Base-by-base conservation (phyloP, 2,888 invertebrate genomes). In the Achlya flavicornis region DNA sequence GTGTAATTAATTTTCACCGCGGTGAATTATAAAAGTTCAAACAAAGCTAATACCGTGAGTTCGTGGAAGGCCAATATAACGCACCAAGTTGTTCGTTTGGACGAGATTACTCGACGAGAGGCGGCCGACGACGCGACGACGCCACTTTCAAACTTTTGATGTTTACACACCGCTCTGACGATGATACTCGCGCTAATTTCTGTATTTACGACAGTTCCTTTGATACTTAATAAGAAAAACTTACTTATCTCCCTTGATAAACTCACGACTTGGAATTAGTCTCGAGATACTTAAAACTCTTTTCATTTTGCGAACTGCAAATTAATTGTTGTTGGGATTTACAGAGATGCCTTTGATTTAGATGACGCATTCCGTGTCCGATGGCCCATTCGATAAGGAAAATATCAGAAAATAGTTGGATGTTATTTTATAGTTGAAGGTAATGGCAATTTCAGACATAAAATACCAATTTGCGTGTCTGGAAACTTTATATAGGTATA, bases 101-200 rank as follows among this genome's bases (percentile, higher is more conserved):
- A 43, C 53, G 59, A 71, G 76, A 73, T 75, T 72, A 72, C 66
- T 32, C 69, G 67, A 62, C 69, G 63, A 58, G 10, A 62, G 53
- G 76, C 76, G 70, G 73, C 68, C 77, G 80, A 73, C 80, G 76
- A 73, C 78, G 73, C 76, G 77, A 72, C 76, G 77, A 72, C 81
- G 80, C 77, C 83, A 80, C 84, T 86, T 83, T 77, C 81, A 80
- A 90, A 91, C 84, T 90, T 89, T 84, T 84, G 82, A 89, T 90
- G 88, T 91, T 91, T 89, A 88, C 88, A 85, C 85, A 81, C 84
- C 76, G 79, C 83, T 78, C 77, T 78, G 78, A 77, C 80, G 85
- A 85, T 85, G 86, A 87, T 87, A 86, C 87, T 84, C 83, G 78
- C 76, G 82, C 89, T 91, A 91, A 91, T 91, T 90, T 86, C 86